Evolutionary conservation across 1,140 invertebrate genomes (phyloP).

Genomic region (Bombus polaris): DNA sequence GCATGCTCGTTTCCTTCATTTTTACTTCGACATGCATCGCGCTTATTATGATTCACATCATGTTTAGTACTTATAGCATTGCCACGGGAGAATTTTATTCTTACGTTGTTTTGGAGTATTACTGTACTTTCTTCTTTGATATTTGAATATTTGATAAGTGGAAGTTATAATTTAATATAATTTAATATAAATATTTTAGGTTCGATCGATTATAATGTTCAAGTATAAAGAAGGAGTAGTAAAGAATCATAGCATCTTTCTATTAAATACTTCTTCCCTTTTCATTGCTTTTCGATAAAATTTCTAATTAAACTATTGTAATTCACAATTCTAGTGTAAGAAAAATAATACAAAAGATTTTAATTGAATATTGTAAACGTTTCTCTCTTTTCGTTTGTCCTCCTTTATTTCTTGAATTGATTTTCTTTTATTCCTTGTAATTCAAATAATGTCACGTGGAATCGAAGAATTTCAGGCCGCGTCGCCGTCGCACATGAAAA

Average conservation of each 20-base stretch:
- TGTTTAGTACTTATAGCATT: neutral
- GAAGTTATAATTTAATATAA: neutral
- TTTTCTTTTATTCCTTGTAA: neutral
- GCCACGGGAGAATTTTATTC: neutral
- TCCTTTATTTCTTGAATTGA: neutral
- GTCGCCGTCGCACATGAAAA: neutral
- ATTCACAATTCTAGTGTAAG: neutral
- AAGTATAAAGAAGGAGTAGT: neutral
- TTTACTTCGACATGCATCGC: neutral
- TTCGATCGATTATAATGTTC: neutral
- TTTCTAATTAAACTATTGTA: neutral
- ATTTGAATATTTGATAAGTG: neutral
- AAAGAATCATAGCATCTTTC: neutral
- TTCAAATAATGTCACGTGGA: neutral
- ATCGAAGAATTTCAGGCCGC: neutral
- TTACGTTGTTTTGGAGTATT: neutral
- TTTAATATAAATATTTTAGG: neutral
- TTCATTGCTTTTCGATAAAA: neutral
- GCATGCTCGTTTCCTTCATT: neutral
- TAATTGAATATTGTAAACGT: neutral
- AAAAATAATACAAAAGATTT: neutral
- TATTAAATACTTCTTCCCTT: neutral
- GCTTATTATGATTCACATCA: neutral
- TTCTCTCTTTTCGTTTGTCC: too few relatives aligned
- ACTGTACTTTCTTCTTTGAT: neutral